A percentile compares a stretch with the other conserved stretches of the same genome.
phyloP scores from a whole-genome alignment of 2,888 invertebrate genomes.

The Pediacus dermestoides region DNA sequence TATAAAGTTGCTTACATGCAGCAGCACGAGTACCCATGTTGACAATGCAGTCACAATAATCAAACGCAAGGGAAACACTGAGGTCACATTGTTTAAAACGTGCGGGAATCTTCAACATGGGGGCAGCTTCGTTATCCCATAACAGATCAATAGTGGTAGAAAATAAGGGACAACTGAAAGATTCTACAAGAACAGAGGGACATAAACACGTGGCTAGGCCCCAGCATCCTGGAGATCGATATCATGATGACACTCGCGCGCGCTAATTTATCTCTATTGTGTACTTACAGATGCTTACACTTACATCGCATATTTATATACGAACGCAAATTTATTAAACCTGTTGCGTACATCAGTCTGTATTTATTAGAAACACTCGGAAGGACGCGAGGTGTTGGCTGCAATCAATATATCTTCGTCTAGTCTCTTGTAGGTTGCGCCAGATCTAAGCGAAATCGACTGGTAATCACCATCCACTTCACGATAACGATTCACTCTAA shows the following conservation, averaged over 20 bases:
- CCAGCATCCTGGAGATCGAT: slow-evolving; percentile 46
- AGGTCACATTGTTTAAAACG: slow-evolving; percentile 54
- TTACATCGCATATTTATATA: slow-evolving; percentile 46
- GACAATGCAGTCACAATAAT: slow-evolving; percentile 54
- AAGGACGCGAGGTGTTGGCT: too few relatives aligned
- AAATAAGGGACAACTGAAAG: slow-evolving; percentile 47
- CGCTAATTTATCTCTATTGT: slow-evolving; percentile 31
- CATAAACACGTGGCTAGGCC: slow-evolving; percentile 45
- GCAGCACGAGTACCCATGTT: slow-evolving; percentile 92
- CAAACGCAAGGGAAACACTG: slow-evolving; percentile 53
- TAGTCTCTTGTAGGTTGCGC: slow-evolving; percentile 1
- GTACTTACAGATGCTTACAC: slow-evolving; percentile 40
- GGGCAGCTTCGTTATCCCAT: slow-evolving; percentile 50
- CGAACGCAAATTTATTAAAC: slow-evolving; percentile 43
- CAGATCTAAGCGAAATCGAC: slow-evolving; percentile 1
- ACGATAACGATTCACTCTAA: too few relatives aligned
- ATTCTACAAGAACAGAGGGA: slow-evolving; percentile 47
- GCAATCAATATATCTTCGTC: slow-evolving; percentile 32
- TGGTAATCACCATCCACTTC: too few relatives aligned
- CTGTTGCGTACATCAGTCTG: slow-evolving; percentile 38
- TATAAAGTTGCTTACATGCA: slow-evolving; percentile 71
- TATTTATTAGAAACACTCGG: slow-evolving; percentile 1
- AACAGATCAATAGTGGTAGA: slow-evolving; percentile 49
- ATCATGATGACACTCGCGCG: slow-evolving; percentile 40
- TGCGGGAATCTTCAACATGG: slow-evolving; percentile 54